Conservation (phyloP, 2,888 invertebrate species). For the Thyatira batis region DNA sequence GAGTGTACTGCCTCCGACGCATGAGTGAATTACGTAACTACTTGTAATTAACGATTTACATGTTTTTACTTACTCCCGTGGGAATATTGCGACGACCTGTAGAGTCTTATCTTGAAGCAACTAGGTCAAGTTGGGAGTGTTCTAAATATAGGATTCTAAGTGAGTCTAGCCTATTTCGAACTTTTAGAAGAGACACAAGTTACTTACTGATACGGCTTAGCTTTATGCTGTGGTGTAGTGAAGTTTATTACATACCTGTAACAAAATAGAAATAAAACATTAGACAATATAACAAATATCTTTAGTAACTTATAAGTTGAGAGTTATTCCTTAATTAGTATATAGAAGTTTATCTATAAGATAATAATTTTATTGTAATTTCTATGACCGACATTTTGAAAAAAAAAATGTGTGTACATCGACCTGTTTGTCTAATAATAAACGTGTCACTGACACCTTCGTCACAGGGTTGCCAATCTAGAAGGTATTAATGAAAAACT, state of each 20-base stretch:
- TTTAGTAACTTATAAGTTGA: no score
- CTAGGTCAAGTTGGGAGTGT: background rate
- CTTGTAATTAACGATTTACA: background rate
- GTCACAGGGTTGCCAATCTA: background rate
- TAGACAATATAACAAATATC: background rate
- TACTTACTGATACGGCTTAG: no score
- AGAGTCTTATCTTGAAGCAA: no score
- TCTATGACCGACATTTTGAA: no score
- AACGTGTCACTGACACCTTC: slow-evolving; percentile 2
- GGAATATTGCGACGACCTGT: background rate
- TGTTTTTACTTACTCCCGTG: background rate
- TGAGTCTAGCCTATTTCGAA: no score
- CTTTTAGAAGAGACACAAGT: no score
- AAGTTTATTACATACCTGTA: slow-evolving; percentile 36
- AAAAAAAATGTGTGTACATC: background rate
- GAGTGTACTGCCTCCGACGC: background rate
- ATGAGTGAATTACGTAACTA: background rate
- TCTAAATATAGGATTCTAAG: no score
- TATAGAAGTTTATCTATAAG: no score
- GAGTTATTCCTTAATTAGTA: no score
- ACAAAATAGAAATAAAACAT: slow-evolving; percentile 24
- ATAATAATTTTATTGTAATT: no score
- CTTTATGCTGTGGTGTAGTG: background rate
- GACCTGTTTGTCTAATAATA: background rate
- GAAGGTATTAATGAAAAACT: background rate